Evolutionary conservation across 1,140 invertebrate species (phyloP).

Genomic region (Temnothorax longispinosus): DNA sequence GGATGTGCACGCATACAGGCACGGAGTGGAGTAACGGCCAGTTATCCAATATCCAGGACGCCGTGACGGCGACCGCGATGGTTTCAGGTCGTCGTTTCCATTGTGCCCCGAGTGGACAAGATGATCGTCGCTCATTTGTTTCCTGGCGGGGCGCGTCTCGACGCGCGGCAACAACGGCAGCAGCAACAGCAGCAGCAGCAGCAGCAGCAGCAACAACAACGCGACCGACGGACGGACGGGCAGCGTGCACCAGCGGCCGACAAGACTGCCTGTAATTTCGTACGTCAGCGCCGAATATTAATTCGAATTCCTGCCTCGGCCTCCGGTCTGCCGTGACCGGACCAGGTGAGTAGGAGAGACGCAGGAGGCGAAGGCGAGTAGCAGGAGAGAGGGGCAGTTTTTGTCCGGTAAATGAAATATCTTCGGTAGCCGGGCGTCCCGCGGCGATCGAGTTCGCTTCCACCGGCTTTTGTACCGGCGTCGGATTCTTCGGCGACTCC

Average conservation of each 20-base stretch:
- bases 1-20: conserved; percentile 47
- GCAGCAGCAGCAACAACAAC: conserved; percentile 24
- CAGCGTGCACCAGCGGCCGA: conserved; percentile 51
- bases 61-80: conserved; percentile 51
- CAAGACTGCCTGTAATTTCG: conserved; percentile 82
- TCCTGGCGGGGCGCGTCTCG: conserved; percentile 78
- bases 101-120: conserved; percentile 81
- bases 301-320: conserved; percentile 83
- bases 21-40: conserved; percentile 39
- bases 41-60: conserved; percentile 69
- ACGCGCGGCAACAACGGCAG: conserved; percentile 43
- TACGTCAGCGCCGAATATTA: conserved; percentile 86
- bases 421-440: conserved; percentile 82
- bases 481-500: conserved; percentile 79
- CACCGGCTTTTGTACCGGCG: conserved; percentile 78
- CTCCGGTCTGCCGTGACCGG: conserved; percentile 56
- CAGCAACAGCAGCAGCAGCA: conserved; percentile 28
- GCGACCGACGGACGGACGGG: conserved; percentile 37
- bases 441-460: conserved; percentile 81
- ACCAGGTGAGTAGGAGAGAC: conserved; percentile 46
- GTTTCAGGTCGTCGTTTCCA: conserved; percentile 72
- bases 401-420: conserved; percentile 84
- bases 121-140: conserved; percentile 84
- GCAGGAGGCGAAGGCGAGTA: neutral
- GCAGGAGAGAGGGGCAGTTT: conserved; percentile 69